A percentile compares a stretch with the other conserved stretches of the same genome.
Conservation (phyloP, 2,797 vertebrate species). For the Crenuchus spilurus region DNA sequence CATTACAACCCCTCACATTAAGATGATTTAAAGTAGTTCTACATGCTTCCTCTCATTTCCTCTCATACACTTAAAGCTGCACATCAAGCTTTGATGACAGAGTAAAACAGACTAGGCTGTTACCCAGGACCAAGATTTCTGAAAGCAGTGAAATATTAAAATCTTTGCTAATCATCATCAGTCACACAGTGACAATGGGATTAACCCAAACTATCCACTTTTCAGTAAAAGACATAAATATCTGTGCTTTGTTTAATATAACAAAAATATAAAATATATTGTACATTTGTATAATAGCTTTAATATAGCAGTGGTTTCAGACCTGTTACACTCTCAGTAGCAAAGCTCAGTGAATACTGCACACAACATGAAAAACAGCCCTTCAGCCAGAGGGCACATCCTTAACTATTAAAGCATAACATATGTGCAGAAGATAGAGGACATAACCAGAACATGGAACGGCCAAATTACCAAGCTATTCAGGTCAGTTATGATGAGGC, state of each 20-base stretch:
- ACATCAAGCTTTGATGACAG: too few species aligned
- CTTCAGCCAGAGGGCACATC: not conserved
- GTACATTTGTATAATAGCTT: too few species aligned
- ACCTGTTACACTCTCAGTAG: conserved; percentile 34
- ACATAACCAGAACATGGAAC: conserved; percentile 1
- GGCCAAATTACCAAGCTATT: not conserved
- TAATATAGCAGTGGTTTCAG: too few species aligned
- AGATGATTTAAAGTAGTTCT: conserved; percentile 32
- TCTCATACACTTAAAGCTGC: too few species aligned
- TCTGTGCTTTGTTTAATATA: not conserved
- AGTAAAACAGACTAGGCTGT: too few species aligned
- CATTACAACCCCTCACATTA: conserved; percentile 19
- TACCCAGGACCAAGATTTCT: not conserved
- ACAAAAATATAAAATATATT: too few species aligned
- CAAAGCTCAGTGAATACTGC: conserved; percentile 54
- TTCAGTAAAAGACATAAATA: not conserved
- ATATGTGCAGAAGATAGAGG: conserved; percentile 22
- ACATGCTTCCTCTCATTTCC: not conserved
- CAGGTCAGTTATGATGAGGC: not conserved
- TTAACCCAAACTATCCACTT: not conserved
- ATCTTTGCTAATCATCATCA: too few species aligned
- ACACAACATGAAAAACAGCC: conserved; percentile 58
- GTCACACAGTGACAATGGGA: not conserved
- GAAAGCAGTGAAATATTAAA: not conserved
- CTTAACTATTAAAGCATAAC: conserved; percentile 17